Percentiles rank a stretch among this genome's conserved stretches.
These are phyloP conservation scores for Anomalospiza imberbis DNA, from an alignment of 2,797 vertebrate species.

Conservation along the genomic window DNA sequence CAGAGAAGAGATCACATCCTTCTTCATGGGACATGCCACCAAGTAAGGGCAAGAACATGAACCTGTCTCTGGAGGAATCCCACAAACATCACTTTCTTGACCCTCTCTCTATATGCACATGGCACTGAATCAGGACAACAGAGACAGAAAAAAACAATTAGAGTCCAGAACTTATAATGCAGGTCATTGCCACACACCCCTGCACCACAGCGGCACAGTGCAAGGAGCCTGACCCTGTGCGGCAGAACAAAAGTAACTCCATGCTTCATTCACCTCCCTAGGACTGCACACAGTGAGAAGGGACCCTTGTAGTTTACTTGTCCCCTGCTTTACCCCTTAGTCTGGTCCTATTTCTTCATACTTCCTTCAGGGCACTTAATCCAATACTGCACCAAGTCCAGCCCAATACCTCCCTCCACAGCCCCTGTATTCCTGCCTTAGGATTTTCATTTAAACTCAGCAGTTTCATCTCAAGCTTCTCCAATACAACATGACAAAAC, in stretches of 20 bases:
- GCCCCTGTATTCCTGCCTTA: background rate
- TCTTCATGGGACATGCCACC: background rate
- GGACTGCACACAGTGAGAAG: accelerated
- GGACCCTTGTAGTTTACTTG: background rate
- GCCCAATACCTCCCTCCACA: background rate
- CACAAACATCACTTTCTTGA: background rate
- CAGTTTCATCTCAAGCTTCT: background rate
- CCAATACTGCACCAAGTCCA: background rate
- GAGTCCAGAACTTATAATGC: background rate
- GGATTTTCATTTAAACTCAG: background rate
- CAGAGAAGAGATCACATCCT: accelerated
- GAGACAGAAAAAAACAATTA: background rate
- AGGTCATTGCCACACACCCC: background rate
- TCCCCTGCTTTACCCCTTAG: background rate
- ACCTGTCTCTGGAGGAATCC: background rate
- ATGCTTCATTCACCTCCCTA: background rate
- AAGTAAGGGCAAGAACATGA: background rate
- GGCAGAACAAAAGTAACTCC: background rate
- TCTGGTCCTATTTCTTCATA: accelerated
- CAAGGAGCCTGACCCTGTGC: background rate
- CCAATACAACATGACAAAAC: background rate
- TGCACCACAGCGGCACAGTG: background rate
- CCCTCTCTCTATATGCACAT: background rate
- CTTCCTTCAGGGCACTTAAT: background rate
- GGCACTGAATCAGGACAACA: background rate